Evolutionary conservation across 1,140 invertebrate species (phyloP).

Genomic region (Heliconius hermathena): DNA sequence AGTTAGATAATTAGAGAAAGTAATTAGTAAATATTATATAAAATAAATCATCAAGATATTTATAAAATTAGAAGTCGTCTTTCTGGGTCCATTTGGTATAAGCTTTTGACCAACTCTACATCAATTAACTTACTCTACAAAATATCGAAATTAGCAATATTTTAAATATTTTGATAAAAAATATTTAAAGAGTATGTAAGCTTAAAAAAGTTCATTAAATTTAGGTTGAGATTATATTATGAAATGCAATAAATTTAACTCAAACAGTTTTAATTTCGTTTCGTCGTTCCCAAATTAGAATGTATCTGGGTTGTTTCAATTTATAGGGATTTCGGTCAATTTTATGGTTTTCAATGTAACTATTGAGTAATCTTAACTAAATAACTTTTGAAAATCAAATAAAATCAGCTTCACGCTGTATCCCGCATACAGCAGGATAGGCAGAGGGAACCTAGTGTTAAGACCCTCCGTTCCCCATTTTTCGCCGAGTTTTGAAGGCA

Average conservation of each 20-base stretch:
- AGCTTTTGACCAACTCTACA: background rate
- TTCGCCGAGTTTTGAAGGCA: no score
- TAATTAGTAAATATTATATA: no score
- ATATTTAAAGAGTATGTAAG: background rate
- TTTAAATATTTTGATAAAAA: background rate
- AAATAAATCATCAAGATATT: no score
- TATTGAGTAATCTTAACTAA: background rate
- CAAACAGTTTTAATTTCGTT: slow-evolving; percentile 23
- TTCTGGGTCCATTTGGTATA: no score
- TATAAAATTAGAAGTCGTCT: no score
- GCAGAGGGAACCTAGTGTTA: no score
- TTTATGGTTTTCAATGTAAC: slow-evolving; percentile 1
- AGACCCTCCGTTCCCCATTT: no score
- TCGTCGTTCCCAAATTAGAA: slow-evolving; percentile 36
- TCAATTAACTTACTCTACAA: background rate
- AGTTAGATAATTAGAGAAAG: no score
- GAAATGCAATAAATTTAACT: slow-evolving; percentile 29
- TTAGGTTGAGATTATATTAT: slow-evolving; percentile 24
- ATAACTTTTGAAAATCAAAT: background rate
- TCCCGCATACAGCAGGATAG: no score
- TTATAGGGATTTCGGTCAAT: slow-evolving; percentile 34
- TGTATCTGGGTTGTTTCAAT: slow-evolving; percentile 40
- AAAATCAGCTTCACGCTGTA: no score
- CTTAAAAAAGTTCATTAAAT: background rate
- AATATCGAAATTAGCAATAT: background rate